Percentiles rank a stretch among this genome's conserved stretches.
Conservation (phyloP, 2,113 vertebrate genomes). For the Apteryx mantelli region DNA sequence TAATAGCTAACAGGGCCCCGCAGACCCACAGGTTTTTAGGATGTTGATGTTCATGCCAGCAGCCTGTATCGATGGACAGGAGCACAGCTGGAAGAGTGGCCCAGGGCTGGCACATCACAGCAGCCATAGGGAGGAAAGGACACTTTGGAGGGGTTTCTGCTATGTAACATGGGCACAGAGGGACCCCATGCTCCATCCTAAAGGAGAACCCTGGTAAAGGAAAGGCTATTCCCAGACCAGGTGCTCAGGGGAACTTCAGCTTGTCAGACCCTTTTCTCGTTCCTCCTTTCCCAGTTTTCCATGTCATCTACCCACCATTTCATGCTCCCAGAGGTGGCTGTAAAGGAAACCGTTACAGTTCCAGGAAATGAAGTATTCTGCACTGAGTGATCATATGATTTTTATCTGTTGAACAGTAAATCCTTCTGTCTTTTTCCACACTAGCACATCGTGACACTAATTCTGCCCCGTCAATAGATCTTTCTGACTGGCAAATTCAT, state of each 20-base stretch:
- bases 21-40: not conserved
- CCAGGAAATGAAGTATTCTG: not conserved
- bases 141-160: not conserved
- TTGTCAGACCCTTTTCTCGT: not conserved
- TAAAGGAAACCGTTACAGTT: not conserved
- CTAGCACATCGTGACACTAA: not conserved
- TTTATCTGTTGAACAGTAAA: constrained; percentile 13
- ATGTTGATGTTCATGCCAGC: not conserved
- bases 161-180: too few species aligned
- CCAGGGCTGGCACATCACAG: not conserved
- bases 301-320: not conserved
- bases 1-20: not conserved
- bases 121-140: not conserved
- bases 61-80: not conserved
- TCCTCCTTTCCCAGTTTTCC: not conserved
- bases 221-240: not conserved
- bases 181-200: not conserved
- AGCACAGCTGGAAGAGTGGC: not conserved
- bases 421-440: not conserved
- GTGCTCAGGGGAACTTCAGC: not conserved
- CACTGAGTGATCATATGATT: not conserved
- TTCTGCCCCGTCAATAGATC: not conserved
- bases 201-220: not conserved
- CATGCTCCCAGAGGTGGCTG: not conserved
- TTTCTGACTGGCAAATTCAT: not conserved